Evolutionary conservation across 2,888 invertebrate species (phyloP).

Genomic region (Limulus polyphemus): DNA sequence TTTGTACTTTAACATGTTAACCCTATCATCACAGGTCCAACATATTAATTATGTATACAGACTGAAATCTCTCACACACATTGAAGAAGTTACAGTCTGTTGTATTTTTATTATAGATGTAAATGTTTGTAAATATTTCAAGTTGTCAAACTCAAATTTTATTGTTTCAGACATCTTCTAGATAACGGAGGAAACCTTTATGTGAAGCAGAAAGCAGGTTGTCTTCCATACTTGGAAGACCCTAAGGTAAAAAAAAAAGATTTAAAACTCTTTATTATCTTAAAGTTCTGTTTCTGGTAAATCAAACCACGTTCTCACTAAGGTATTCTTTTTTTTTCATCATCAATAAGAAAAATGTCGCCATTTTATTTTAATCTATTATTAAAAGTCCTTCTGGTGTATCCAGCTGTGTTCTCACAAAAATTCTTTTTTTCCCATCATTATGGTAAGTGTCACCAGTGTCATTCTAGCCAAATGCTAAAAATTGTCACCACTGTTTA

Average conservation of each 20-base stretch:
- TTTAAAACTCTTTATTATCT: not conserved
- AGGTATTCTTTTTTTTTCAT: not conserved
- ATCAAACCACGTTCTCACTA: not conserved
- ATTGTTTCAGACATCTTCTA: slow-evolving; percentile 30
- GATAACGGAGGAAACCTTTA: slow-evolving; percentile 44
- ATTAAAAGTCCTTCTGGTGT: too few species aligned
- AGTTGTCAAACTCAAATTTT: slow-evolving; percentile 4
- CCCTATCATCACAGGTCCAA: too few species aligned
- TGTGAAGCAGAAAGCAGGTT: slow-evolving; percentile 79
- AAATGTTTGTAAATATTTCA: not conserved
- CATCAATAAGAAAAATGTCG: not conserved
- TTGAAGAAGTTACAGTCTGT: not conserved
- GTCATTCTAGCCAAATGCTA: not conserved
- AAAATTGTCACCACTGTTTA: not conserved
- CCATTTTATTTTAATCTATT: too few species aligned
- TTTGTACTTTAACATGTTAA: too few species aligned
- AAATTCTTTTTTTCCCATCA: not conserved
- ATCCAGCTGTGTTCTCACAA: not conserved
- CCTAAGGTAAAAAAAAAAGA: slow-evolving; percentile 41
- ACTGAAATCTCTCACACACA: too few species aligned
- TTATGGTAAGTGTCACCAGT: not conserved
- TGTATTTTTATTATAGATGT: not conserved
- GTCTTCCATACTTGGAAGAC: slow-evolving; percentile 72
- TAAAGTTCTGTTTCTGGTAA: too few species aligned
- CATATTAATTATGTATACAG: too few species aligned